phyloP scores from a whole-genome alignment of 2,888 invertebrate species.

The Nasonovia ribisnigri region DNA sequence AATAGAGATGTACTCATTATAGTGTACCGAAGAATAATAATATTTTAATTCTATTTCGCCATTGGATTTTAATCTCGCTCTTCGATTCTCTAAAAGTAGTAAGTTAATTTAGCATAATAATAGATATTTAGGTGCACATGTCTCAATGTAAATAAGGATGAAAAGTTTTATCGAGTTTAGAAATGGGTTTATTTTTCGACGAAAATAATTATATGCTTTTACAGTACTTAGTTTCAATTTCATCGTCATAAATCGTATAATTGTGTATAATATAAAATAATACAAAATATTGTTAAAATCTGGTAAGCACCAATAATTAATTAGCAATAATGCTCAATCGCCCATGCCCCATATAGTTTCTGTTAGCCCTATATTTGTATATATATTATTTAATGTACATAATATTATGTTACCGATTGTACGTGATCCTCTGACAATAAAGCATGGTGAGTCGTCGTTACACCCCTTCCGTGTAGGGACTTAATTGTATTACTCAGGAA shows the following conservation, averaged over 20 bases:
- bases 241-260: background rate
- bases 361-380: background rate
- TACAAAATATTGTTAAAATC: background rate
- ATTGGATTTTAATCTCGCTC: too few species aligned
- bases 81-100: background rate
- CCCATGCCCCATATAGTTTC: background rate
- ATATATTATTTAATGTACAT: conserved; percentile 20
- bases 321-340: background rate
- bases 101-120: background rate
- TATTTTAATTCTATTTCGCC: too few species aligned
- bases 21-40: too few species aligned
- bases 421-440: conserved; percentile 41
- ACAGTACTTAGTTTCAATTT: too few species aligned
- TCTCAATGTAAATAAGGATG: background rate
- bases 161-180: background rate
- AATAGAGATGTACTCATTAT: too few species aligned
- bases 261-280: background rate
- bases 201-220: background rate
- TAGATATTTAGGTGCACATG: background rate
- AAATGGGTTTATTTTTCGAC: background rate
- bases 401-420: conserved; percentile 34
- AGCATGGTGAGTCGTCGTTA: conserved; percentile 55
- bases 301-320: background rate
- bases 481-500: conserved; percentile 56
- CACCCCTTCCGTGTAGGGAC: conserved; percentile 53